phyloP scores from a whole-genome alignment of 2,113 vertebrate genomes.

The Rhea americana region DNA sequence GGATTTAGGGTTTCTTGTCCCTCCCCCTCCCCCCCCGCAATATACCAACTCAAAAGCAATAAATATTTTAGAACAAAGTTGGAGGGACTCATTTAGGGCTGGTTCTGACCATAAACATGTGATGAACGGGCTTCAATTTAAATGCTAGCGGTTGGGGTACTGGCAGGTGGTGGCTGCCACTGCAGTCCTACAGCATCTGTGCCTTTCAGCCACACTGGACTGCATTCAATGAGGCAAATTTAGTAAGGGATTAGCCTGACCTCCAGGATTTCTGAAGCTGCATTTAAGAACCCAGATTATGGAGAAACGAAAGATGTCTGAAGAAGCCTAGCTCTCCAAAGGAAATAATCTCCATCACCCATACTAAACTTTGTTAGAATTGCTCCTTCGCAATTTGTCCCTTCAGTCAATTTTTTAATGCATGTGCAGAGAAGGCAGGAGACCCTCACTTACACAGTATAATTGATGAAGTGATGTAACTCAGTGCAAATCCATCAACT shows the following conservation, averaged over 20 bases:
- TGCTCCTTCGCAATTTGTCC: background rate
- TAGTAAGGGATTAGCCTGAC: slow-evolving; percentile 14
- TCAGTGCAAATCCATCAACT: background rate
- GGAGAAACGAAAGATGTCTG: background rate
- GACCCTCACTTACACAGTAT: background rate
- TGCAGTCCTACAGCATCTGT: slow-evolving; percentile 18
- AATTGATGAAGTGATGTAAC: background rate
- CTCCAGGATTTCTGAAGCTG: slow-evolving; percentile 17
- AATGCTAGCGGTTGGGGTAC: slow-evolving; percentile 62
- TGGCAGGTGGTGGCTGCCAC: background rate
- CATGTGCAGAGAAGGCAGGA: background rate
- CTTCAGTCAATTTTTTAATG: background rate
- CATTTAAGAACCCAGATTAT: background rate
- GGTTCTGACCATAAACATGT: slow-evolving; percentile 52
- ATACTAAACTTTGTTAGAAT: background rate
- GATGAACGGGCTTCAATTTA: slow-evolving; percentile 68
- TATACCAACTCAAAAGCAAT: slow-evolving; percentile 52
- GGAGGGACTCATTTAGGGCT: slow-evolving; percentile 57
- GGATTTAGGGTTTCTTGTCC: background rate
- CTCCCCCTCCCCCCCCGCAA: background rate
- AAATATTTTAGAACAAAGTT: slow-evolving; percentile 55
- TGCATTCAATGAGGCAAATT: slow-evolving; percentile 36
- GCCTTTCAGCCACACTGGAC: slow-evolving; percentile 28
- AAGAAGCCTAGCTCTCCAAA: background rate
- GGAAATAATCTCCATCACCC: background rate